A percentile compares a stretch with the other conserved stretches of the same genome.
Evolutionary conservation across 2,113 vertebrate genomes (phyloP).

Genomic region (Formicarius rufipectus): DNA sequence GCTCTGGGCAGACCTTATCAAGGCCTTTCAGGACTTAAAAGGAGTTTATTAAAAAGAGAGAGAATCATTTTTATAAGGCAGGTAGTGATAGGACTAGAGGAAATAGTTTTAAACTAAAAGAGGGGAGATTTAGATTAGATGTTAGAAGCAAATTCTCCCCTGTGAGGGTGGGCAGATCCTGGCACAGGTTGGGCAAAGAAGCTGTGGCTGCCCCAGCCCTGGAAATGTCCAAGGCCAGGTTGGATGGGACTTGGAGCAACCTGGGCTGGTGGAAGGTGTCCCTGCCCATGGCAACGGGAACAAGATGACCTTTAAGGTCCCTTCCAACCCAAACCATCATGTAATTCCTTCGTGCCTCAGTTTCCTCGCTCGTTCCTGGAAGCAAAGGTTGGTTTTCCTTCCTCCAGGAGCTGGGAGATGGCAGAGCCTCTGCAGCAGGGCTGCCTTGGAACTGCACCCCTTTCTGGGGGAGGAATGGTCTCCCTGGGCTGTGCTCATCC

Average conservation of each 20-base stretch:
- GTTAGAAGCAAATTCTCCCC: not conserved
- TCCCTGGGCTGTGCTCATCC: not conserved
- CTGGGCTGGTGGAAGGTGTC: accelerated
- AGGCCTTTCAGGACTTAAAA: not conserved
- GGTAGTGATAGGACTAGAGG: not conserved
- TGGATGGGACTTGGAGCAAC: accelerated
- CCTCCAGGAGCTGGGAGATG: not conserved
- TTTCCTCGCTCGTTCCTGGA: not conserved
- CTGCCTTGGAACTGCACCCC: not conserved
- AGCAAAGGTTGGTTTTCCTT: not conserved
- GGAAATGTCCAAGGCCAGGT: accelerated
- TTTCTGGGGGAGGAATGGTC: not conserved
- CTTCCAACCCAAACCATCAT: not conserved
- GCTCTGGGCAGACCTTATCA: not conserved
- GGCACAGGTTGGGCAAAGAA: not conserved
- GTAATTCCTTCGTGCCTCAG: not conserved
- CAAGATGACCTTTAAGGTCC: not conserved
- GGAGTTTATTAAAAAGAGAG: not conserved
- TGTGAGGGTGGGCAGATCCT: accelerated
- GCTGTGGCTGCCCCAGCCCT: not conserved
- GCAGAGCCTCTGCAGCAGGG: not conserved
- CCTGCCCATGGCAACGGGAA: not conserved
- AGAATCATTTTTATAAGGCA: not conserved
- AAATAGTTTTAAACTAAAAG: not conserved
- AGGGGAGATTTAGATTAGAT: not conserved